Percentiles rank a stretch among this genome's conserved stretches.
These are phyloP conservation scores for Fringilla coelebs DNA, from an alignment of 2,797 vertebrate species.

Conservation along the genomic window DNA sequence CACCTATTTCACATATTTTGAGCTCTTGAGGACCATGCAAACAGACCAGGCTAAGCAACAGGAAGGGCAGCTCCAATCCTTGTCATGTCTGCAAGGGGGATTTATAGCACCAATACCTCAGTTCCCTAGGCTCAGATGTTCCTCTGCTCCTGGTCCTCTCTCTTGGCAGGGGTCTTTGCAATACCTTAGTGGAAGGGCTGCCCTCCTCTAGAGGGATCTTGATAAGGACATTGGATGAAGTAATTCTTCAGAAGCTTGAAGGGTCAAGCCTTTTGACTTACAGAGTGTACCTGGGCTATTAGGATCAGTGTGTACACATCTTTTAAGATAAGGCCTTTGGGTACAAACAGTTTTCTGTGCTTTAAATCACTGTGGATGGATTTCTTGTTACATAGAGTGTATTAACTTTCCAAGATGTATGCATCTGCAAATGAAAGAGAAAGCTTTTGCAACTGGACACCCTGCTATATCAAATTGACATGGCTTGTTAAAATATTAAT, in stretches of 20 bases:
- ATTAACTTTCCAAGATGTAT: slow-evolving; percentile 9
- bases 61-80: not conserved
- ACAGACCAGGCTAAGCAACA: not conserved
- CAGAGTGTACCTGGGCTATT: not conserved
- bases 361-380: slow-evolving; percentile 17
- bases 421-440: slow-evolving; percentile 19
- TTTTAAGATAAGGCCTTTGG: not conserved
- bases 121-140: not conserved
- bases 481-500: slow-evolving; percentile 53
- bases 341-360: not conserved
- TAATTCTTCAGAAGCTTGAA: not conserved
- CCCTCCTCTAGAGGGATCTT: not conserved
- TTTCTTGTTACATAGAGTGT: not conserved
- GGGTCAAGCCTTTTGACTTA: not conserved
- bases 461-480: slow-evolving; percentile 28
- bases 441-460: not conserved
- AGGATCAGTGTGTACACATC: not conserved
- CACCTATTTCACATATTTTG: not conserved
- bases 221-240: not conserved
- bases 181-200: not conserved
- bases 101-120: not conserved
- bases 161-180: not conserved
- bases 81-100: not conserved
- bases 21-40: not conserved
- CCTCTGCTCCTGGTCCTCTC: not conserved